These are phyloP conservation scores for Leptodactylus fuscus DNA, from an alignment of 2,113 vertebrate genomes.

Conservation along the genomic window DNA sequence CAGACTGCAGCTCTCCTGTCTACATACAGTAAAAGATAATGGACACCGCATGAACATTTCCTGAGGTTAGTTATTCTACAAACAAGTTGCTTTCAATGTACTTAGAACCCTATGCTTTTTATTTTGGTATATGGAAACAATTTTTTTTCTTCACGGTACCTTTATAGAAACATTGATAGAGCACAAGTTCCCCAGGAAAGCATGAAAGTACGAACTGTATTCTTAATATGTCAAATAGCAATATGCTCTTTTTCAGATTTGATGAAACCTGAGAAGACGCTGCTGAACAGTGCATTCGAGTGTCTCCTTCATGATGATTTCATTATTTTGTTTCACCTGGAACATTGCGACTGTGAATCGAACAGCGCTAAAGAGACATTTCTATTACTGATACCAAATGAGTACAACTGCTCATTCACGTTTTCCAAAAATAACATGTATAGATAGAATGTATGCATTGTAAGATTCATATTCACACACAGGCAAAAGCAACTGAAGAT, in stretches of 20 bases:
- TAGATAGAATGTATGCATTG: neutral
- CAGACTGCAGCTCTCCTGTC: too few species aligned
- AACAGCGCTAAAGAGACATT: neutral
- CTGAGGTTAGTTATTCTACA: neutral
- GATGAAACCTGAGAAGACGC: neutral
- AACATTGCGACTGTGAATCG: neutral
- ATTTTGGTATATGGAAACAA: neutral
- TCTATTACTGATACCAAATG: neutral
- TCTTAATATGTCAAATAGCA: slow-evolving; percentile 10
- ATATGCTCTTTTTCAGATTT: neutral
- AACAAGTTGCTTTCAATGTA: neutral
- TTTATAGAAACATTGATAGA: neutral
- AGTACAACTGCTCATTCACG: neutral
- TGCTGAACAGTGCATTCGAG: neutral
- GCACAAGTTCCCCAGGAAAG: neutral
- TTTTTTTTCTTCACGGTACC: neutral
- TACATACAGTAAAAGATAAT: too few species aligned
- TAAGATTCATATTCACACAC: neutral
- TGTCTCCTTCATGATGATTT: slow-evolving; percentile 28
- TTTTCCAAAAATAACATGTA: neutral
- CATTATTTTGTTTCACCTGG: slow-evolving; percentile 5
- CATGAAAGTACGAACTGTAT: neutral
- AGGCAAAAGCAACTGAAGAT: neutral
- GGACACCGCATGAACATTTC: neutral
- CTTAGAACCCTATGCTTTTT: neutral